A percentile compares a stretch with the other conserved stretches of the same genome.
Conservation (phyloP, 2,888 invertebrate genomes). For the Lampropteryx suffumata region DNA sequence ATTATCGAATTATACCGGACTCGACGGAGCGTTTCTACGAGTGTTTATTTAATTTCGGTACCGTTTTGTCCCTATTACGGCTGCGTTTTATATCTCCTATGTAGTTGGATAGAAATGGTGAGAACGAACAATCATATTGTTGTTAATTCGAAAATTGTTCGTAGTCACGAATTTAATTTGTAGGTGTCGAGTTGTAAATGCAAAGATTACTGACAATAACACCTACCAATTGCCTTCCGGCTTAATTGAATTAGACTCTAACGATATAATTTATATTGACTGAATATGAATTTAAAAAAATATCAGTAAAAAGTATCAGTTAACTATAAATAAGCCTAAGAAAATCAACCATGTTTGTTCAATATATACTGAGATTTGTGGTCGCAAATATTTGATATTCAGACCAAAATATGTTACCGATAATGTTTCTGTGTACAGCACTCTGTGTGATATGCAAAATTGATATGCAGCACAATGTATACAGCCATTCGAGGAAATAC, state of each 20-base stretch:
- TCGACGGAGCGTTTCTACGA: constrained; percentile 62
- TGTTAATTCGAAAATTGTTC: constrained; percentile 59
- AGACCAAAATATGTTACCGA: constrained; percentile 36
- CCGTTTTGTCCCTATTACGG: constrained; percentile 70
- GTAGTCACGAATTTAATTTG: constrained; percentile 64
- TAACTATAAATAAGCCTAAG: background rate
- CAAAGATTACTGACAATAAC: constrained; percentile 36
- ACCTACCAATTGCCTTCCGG: constrained; percentile 9
- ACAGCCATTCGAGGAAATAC: constrained; percentile 39
- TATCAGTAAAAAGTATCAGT: constrained; percentile 4
- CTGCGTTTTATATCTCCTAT: constrained; percentile 51
- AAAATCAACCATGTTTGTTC: constrained; percentile 16
- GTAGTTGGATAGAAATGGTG: constrained; percentile 63
- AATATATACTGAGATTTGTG: constrained; percentile 30
- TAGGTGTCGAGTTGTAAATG: constrained; percentile 58
- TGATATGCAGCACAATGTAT: constrained; percentile 38
- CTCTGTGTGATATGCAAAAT: constrained; percentile 39
- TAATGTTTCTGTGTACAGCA: constrained; percentile 38
- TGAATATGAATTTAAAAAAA: too few species aligned
- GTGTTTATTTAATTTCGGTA: constrained; percentile 76
- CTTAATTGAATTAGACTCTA: constrained; percentile 14
- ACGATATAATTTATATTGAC: constrained; percentile 2
- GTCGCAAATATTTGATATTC: constrained; percentile 31
- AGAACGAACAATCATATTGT: constrained; percentile 55
- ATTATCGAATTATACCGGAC: constrained; percentile 74